Evolutionary conservation across 2,888 invertebrate species (phyloP).

Genomic region (Aquatica leii): DNA sequence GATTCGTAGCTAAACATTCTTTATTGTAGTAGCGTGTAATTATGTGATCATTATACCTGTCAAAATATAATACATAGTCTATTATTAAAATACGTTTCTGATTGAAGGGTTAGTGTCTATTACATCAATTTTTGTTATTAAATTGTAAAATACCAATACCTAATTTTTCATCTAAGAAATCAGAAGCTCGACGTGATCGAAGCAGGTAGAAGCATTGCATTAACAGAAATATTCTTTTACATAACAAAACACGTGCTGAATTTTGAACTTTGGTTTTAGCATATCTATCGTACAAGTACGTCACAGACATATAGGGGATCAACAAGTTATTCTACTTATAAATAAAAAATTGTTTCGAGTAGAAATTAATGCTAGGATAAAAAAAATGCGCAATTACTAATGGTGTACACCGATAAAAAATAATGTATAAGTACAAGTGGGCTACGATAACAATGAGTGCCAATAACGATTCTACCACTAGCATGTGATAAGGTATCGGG

Average conservation of each 20-base stretch:
- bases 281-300: too few species aligned
- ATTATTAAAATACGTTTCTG: conserved; percentile 35
- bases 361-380: too few species aligned
- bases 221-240: too few species aligned
- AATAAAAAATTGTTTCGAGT: conserved; percentile 26
- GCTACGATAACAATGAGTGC: conserved; percentile 36
- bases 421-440: conserved; percentile 28
- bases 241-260: too few species aligned
- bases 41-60: conserved; percentile 40
- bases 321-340: conserved; percentile 42
- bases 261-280: too few species aligned
- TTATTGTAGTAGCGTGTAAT: conserved; percentile 35
- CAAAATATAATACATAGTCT: conserved; percentile 39
- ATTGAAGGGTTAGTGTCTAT: conserved; percentile 32
- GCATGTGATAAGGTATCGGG: conserved; percentile 45
- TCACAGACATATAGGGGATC: background rate
- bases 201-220: background rate
- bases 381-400: conserved; percentile 17
- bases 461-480: conserved; percentile 41
- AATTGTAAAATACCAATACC: conserved; percentile 24
- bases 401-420: conserved; percentile 27
- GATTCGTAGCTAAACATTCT: conserved; percentile 26
- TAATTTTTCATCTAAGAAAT: conserved; percentile 12
- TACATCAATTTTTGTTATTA: conserved; percentile 21
- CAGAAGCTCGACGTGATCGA: background rate